Base-by-base conservation (phyloP, 1,140 invertebrate species). In the Drosophila nannoptera region DNA sequence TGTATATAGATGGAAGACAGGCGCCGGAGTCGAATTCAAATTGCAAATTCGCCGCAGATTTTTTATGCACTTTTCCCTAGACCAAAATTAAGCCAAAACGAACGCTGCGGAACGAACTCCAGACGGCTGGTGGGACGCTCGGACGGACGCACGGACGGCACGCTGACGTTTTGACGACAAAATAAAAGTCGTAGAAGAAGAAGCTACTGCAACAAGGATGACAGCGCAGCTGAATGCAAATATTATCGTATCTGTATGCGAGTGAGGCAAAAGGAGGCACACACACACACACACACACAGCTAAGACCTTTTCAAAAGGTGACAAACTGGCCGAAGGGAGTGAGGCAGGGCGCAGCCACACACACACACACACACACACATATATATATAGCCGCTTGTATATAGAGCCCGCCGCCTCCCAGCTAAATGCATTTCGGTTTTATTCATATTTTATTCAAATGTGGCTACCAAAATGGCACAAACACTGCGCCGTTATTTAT, bases 401-500 rank as follows among this genome's bases (percentile, higher is more conserved):
- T 35, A 40, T 67, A n/a, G n/a, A n/a, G 35, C 6, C 2, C 67
- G 46, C 64, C 46, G 59, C 43, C 12, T 16, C 16, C 69, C 69
- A 69, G 69, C 80, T 83, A 83, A 83, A 83, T 83, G 80, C 80
- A 83, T 83, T 83, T 83, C 76, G 66, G 76, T 76, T 83, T 83
- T 83, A 83, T 83, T 83, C 80, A 83, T 83, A 83, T 83, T 83
- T 83, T 83, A 83, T 83, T 83, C 76, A 83, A 83, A 83, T 83
- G 80, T 83, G 80, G 73, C 80, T 80, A 84, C 80, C 69, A 73
- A 84, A 84, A 84, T 84, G 76, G 80, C 80, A 83, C 81, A 83
- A 84, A 83, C 80, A 80, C 76, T 76, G 80, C 69, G 60, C 76
- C 80, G 80, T 80, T 83, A 83, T 83, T 80, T 83, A 84, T 83